Evolutionary conservation across 2,797 vertebrate species (phyloP), one percentile per base, ranked within the genome.

Genomic region (Chromis chromis): DNA sequence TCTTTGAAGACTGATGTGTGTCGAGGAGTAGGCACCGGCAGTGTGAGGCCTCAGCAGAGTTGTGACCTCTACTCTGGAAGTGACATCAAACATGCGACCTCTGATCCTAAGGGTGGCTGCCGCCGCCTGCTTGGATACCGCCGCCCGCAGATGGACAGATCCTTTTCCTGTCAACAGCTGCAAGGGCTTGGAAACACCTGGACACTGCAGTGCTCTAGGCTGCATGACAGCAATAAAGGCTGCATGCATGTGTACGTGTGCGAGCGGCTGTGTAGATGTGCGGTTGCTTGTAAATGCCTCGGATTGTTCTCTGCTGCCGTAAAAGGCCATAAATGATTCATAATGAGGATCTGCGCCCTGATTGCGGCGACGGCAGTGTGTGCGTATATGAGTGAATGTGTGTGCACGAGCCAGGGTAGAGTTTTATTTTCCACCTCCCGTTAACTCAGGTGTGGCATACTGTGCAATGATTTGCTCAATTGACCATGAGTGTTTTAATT

Each of bases 101-200:
- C 33, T 82, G 80, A 85, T 80, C 83, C 49, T 5, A 7, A 36
- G 74, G 62, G 58, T 61, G 70, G 39, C 49, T 76, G 67, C 70
- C 16, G 49, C 75, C 22, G 48, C 70, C 79, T 85, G 62, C 71
- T 55, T 56, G 63, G 72, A 87, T 73, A 50, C 53, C 48, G 24
- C 76, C 56, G 8, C 73, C 74, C 4, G 48, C 74, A 77, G 74
- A 80, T 68, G 67, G 77, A 86, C 52, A 60, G 74, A 82, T 90
- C 64, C 44, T 74, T 69, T 91, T 87, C 72, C 75, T 88, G 85
- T 88, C 83, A 86, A 88, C 87, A 91, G 86, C 85, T 90, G 83
- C 76, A 83, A 69, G 65, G 65, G 54, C 53, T 70, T 73, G 25
- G 72, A 90, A 89, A 91, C 91, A 91, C 89, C 92, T 92, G 92